phyloP scores from a whole-genome alignment of 2,113 vertebrate species.

The Oplegnathus fasciatus region DNA sequence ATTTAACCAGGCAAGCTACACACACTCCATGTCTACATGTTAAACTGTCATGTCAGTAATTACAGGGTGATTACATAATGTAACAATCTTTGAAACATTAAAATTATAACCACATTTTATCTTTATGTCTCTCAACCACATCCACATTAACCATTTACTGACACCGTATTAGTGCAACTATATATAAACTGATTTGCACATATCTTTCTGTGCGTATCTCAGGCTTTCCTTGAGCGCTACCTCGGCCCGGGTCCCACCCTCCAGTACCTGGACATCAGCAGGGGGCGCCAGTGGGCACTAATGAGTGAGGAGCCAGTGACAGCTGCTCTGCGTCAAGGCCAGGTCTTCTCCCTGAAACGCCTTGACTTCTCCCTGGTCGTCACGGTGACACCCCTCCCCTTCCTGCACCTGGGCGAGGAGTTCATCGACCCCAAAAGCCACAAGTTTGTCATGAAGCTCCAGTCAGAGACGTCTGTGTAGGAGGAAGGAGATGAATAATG shows the following conservation, averaged over 20 bases:
- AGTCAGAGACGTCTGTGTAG: conserved; percentile 95
- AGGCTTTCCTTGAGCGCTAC: conserved; percentile 95
- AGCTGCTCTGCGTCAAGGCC: conserved; percentile 87
- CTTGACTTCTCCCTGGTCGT: conserved; percentile 94
- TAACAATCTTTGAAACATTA: no score
- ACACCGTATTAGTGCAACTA: neutral
- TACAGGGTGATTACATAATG: no score
- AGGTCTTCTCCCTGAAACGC: conserved; percentile 90
- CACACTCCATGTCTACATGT: no score
- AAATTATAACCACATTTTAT: no score
- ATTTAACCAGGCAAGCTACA: neutral
- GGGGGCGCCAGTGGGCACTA: conserved; percentile 93
- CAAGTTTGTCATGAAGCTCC: conserved; percentile 97
- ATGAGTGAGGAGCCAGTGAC: conserved; percentile 96
- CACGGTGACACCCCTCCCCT: conserved; percentile 90
- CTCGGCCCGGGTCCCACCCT: conserved; percentile 91
- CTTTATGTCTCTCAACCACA: neutral
- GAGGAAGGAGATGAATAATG: rapidly evolving
- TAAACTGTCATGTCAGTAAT: no score
- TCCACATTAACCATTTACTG: neutral
- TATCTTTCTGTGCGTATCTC: rapidly evolving
- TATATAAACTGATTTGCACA: neutral
- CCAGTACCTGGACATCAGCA: conserved; percentile 92
- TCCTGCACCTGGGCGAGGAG: conserved; percentile 92
- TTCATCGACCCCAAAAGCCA: conserved; percentile 96